Percentiles rank a stretch among this genome's conserved stretches.
These are phyloP conservation scores for Psilopsiagon aymara DNA, from an alignment of 2,113 vertebrate genomes.

Conservation along the genomic window DNA sequence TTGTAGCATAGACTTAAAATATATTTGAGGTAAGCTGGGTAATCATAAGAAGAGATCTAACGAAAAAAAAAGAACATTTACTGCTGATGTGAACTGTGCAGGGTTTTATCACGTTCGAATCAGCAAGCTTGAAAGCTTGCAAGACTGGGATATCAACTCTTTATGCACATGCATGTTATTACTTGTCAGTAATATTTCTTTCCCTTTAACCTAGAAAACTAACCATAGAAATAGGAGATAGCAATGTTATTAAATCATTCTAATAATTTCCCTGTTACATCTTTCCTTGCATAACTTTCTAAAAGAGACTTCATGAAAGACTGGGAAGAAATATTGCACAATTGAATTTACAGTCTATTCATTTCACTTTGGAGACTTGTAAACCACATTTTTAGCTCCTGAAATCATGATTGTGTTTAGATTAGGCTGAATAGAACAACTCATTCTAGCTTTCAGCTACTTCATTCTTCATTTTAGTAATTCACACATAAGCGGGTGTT, in stretches of 20 bases:
- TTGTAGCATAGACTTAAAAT: not conserved
- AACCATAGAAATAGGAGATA: not conserved
- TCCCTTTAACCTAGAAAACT: not conserved
- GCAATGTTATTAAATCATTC: not conserved
- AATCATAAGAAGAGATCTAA: not conserved
- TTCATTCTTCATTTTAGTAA: not conserved
- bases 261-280: not conserved
- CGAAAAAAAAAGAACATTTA: not conserved
- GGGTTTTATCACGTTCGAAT: not conserved
- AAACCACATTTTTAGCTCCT: not conserved
- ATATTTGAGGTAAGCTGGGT: not conserved
- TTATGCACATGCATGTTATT: not conserved
- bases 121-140: not conserved
- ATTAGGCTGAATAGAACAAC: not conserved
- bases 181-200: not conserved
- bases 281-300: not conserved
- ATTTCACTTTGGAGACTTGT: not conserved
- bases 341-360: not conserved
- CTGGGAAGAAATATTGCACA: not conserved
- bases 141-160: not conserved
- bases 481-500: not conserved
- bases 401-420: not conserved
- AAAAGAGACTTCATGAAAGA: not conserved
- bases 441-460: not conserved
- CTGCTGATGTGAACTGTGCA: not conserved